Percentiles rank a stretch among this genome's conserved stretches.
Conservation (phyloP, 2,113 vertebrate species). For the Butorides virescens region DNA sequence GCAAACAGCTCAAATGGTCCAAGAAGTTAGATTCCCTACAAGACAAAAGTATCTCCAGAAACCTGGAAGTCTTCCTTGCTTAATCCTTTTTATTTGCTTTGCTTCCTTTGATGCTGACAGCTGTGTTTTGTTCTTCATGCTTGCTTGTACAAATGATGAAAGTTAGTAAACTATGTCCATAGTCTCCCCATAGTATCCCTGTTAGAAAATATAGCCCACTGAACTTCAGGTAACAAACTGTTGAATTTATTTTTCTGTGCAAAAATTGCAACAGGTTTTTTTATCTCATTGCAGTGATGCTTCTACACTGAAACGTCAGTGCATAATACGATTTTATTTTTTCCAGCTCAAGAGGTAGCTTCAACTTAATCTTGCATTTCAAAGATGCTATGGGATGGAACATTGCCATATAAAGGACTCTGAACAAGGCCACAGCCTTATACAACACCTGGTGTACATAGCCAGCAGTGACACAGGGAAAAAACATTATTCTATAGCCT, state of each 20-base stretch:
- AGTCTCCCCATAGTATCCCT: neutral
- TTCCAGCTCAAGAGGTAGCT: neutral
- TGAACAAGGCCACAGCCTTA: neutral
- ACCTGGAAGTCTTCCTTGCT: neutral
- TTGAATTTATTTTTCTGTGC: neutral
- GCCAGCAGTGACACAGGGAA: neutral
- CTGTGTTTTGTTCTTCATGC: neutral
- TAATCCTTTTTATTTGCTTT: neutral
- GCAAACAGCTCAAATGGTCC: neutral
- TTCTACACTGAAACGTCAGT: neutral
- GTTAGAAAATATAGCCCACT: neutral
- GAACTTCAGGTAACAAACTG: neutral
- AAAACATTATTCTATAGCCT: neutral
- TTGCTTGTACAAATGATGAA: neutral
- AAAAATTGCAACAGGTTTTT: neutral
- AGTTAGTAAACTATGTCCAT: neutral
- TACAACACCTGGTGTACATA: neutral
- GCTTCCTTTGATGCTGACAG: slow-evolving; percentile 45
- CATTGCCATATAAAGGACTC: neutral
- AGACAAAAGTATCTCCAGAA: neutral
- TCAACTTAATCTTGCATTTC: neutral
- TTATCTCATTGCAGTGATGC: neutral
- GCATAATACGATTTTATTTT: neutral
- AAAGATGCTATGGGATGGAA: neutral
- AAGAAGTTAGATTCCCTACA: neutral